Evolutionary conservation across 1,140 invertebrate genomes (phyloP), one percentile per base, ranked within the genome.

Genomic region (Augochlora pura): DNA sequence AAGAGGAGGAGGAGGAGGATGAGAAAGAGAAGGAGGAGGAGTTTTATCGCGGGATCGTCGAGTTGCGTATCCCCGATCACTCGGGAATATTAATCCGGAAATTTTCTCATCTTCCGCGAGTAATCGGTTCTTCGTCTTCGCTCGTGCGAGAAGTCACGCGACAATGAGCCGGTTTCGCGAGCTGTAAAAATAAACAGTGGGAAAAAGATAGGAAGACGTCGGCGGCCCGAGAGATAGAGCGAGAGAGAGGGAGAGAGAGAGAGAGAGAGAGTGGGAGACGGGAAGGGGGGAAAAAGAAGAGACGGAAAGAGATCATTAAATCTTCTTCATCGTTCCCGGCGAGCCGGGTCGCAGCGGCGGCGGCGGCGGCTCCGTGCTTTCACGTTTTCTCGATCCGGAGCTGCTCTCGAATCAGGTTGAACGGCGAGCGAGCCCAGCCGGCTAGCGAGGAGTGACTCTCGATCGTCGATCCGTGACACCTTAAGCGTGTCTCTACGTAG

Each of bases 371-470:
- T n/a, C n/a, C n/a, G 32, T 64, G 77, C 83, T 82, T 84, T 84
- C 82, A 82, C 85, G 82, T 82, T 86, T 86, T 86, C 85, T 84
- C 82, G 76, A 76, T 82, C 54, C 67, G 52, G 68, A 77, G 64
- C 75, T 71, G 70, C 74, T 84, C 82, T 82, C 80, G 70, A 82
- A 84, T 80, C 83, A 68, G 63, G 80, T 84, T 79, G 71, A 81
- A 82, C 77, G 73, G 65, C 63, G 10, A 54, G 68, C 49, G 14
- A 18, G 16, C 18, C 18, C 14, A 52, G 49, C 49, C 14, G 16
- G 49, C 49, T 21, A 6, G 49, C 14, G 21, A 5, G n/a, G 75
- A 77, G 42, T 25, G 66, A 84, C 73, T 85, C 82, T 78, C 78
- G 73, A 80, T 86, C 75, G 68, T n/a, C 77, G 80, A 83, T 85